Evolutionary conservation across 2,113 vertebrate species (phyloP).

Genomic region (Aegithalos caudatus): DNA sequence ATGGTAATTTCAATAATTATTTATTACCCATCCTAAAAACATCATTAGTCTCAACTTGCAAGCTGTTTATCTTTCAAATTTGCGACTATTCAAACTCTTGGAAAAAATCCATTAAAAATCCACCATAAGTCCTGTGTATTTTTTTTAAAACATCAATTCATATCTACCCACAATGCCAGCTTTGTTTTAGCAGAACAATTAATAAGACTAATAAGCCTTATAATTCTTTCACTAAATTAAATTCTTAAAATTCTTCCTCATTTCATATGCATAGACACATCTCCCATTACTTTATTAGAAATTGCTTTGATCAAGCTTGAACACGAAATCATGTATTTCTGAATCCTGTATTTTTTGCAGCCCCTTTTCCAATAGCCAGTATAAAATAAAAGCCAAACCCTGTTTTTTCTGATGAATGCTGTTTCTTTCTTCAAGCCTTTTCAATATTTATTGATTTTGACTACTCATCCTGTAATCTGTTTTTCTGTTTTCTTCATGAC

Average conservation of each 20-base stretch:
- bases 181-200: background rate
- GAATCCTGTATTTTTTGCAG: background rate
- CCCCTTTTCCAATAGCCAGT: background rate
- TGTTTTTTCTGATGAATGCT: background rate
- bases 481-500: background rate
- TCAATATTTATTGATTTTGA: background rate
- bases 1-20: background rate
- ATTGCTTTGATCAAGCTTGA: background rate
- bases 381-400: background rate
- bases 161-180: background rate
- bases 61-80: background rate
- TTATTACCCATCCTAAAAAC: background rate
- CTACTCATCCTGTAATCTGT: background rate
- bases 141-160: background rate
- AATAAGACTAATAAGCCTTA: background rate
- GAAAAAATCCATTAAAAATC: background rate
- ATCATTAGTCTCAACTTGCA: background rate
- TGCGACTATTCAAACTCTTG: background rate
- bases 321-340: background rate
- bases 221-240: background rate
- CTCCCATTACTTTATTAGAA: background rate
- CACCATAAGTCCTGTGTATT: background rate
- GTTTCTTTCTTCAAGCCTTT: background rate
- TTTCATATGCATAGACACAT: background rate
- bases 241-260: background rate